phyloP scores from a whole-genome alignment of 2,888 invertebrate genomes.

The Dorcus hopei region DNA sequence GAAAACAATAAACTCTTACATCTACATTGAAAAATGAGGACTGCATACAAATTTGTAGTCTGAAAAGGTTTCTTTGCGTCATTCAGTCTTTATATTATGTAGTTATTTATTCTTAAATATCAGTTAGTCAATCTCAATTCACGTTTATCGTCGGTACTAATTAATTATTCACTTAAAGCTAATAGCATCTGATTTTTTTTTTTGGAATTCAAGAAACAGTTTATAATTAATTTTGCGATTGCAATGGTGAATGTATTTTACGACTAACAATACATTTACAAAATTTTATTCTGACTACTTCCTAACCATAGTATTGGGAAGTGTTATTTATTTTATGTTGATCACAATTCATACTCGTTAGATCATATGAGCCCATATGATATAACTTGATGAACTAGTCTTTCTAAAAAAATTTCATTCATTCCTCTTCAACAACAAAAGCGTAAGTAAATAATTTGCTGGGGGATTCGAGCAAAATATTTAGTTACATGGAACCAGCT shows the following conservation, averaged over 20 bases:
- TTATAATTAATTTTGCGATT: slow-evolving; percentile 12
- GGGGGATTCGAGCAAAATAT: slow-evolving; percentile 1
- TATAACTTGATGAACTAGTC: slow-evolving; percentile 7
- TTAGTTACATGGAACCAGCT: not conserved
- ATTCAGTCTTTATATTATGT: no score
- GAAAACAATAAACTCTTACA: not conserved
- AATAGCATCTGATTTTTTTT: not conserved
- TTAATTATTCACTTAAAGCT: not conserved
- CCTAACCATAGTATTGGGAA: slow-evolving; percentile 5
- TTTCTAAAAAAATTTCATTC: not conserved
- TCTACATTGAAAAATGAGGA: no score
- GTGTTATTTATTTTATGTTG: not conserved
- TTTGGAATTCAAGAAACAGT: slow-evolving; percentile 3
- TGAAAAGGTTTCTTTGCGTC: no score
- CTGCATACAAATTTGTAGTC: no score
- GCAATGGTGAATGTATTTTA: slow-evolving; percentile 9
- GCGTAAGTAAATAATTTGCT: slow-evolving; percentile 4
- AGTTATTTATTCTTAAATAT: no score
- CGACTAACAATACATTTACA: slow-evolving; percentile 17
- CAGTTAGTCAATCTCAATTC: not conserved
- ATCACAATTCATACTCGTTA: slow-evolving; percentile 7
- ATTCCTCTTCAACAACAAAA: slow-evolving; percentile 3
- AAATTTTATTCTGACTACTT: slow-evolving; percentile 6
- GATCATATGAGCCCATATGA: slow-evolving; percentile 16
- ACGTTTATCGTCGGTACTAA: not conserved